Base-by-base conservation (phyloP, 2,113 vertebrate species). In the Trogon melanurus region DNA sequence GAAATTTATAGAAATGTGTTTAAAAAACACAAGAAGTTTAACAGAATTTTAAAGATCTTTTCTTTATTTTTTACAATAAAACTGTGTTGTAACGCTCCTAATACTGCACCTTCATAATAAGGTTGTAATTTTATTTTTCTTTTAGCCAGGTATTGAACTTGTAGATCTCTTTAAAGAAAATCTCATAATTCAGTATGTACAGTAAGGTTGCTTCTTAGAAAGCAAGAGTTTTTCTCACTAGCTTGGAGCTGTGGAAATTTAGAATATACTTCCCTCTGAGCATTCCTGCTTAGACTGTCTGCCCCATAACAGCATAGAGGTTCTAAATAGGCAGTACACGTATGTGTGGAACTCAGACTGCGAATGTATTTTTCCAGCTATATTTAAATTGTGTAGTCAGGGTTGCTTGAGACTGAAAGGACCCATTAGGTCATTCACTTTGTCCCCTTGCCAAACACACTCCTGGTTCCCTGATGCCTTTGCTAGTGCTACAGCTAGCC, bases 351-450 rank as follows among this genome's bases (percentile, higher is more conserved):
- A 85, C 64, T 85, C 74, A 26, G 54, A 48, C 73, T 50, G 36
- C 26, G 47, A 58, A 51, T 85, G 23, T 89, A 19, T 94, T 85
- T 93, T 96, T 85, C 51, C 34, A 83, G 71, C 79, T 94, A 8
- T 93, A 86, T 88, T 91, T 94, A 88, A 88, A 65, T 82, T 13
- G 25, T 61, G 44, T 21, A 65, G 67, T 82, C 88, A 95, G 51
- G 34, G 22, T 36, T 79, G 41, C 73, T 73, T 79, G 74, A 88
- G 89, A 47, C 4, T 21, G 84, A 79, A 85, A 88, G 10, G 51
- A 85, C 21, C 69, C 27, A 23, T 79, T 60, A 86, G 53, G 53
- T 93, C 86, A 94, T n/a, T 9, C 45, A 36, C 11, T 85, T 72
- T 67, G 62, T 72, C 23, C 81, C 73, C 44, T 50, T 80, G 71